These are phyloP conservation scores for Patiria miniata DNA, from an alignment of 35 echinoderm and acorn worm species.

Conservation along the genomic window DNA sequence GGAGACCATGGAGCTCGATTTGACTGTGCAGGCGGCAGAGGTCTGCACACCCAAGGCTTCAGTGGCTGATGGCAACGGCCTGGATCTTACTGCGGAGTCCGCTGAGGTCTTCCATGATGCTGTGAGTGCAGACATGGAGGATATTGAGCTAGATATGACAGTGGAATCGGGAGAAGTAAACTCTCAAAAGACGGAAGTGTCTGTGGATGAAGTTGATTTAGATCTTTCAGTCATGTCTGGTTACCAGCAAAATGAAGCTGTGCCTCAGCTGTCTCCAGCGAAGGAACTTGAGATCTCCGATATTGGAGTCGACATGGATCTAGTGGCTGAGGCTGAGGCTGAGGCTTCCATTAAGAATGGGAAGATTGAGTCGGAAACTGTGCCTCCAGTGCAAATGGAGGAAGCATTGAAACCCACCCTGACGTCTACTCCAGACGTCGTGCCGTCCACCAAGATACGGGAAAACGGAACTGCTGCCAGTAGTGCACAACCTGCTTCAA, in stretches of 20 bases:
- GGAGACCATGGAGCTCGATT: slow-evolving; percentile 11
- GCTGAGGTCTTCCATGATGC: not conserved
- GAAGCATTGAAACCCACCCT: not conserved
- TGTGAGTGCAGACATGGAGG: not conserved
- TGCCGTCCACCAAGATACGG: not conserved
- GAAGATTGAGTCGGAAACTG: not conserved
- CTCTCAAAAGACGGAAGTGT: not conserved
- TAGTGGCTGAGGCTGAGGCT: not conserved
- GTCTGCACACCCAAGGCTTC: not conserved
- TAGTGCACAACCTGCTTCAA: not conserved
- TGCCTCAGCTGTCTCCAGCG: not conserved
- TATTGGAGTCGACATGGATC: not conserved
- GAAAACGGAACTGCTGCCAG: slow-evolving; percentile 33
- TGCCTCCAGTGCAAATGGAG: not conserved
- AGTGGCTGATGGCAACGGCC: not conserved
- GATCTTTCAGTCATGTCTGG: slow-evolving; percentile 19
- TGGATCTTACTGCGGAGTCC: not conserved
- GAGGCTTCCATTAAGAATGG: not conserved
- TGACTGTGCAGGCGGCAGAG: not conserved
- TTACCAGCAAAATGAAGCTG: not conserved
- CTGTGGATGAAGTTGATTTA: not conserved
- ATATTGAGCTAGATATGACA: not conserved
- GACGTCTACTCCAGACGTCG: not conserved
- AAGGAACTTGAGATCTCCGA: not conserved
- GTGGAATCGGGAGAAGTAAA: not conserved